Conservation (phyloP, 1,140 invertebrate genomes). For the Andricus grossulariae region DNA sequence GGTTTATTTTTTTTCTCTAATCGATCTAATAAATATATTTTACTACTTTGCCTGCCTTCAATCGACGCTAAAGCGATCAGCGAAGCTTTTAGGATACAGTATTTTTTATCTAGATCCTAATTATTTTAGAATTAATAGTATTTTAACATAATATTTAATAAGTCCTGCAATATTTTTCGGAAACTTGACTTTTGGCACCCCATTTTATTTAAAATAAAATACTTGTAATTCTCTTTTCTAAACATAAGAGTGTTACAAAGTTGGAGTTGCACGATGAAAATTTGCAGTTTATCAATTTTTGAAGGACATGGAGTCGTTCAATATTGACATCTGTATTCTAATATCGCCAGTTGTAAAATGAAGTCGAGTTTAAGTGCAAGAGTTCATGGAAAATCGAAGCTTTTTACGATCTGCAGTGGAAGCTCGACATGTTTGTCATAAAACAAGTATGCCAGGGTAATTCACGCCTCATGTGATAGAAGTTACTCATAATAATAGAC, state of each 20-base stretch:
- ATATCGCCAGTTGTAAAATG: conserved; percentile 4
- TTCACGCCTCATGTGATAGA: conserved; percentile 3
- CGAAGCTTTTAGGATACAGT: no score
- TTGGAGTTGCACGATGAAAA: background rate
- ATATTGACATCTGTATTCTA: background rate
- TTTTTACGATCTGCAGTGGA: conserved; percentile 23
- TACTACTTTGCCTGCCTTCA: no score
- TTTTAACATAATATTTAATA: background rate
- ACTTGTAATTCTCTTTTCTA: no score
- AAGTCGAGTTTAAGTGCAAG: conserved; percentile 20
- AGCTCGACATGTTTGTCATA: conserved; percentile 15
- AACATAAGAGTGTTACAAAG: no score
- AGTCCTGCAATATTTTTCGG: background rate
- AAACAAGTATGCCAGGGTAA: conserved; percentile 28
- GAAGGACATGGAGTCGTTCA: background rate
- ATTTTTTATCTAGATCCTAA: no score
- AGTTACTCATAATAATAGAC: background rate
- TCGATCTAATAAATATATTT: no score
- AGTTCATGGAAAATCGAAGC: conserved; percentile 27
- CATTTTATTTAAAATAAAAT: no score
- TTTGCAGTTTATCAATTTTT: background rate
- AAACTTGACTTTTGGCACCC: no score
- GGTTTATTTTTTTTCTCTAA: no score
- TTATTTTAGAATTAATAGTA: no score
- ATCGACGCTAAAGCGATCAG: no score